Conservation (phyloP, 2,113 vertebrate genomes). For the Nasalis larvatus region DNA sequence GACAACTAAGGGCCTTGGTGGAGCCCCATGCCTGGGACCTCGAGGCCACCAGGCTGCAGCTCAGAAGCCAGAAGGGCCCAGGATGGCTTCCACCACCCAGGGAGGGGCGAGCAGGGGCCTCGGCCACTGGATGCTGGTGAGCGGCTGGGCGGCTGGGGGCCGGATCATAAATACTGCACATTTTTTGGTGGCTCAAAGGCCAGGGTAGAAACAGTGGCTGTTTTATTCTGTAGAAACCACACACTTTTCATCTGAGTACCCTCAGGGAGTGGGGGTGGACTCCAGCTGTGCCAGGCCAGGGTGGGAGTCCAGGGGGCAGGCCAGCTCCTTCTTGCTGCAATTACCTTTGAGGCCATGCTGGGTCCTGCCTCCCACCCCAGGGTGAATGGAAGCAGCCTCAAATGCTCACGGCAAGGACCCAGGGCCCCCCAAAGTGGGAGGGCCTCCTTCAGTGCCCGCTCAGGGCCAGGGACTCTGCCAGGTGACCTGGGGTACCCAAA, state of each 20-base stretch:
- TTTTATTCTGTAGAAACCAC: slow-evolving; percentile 59
- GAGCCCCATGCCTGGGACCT: neutral
- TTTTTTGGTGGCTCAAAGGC: slow-evolving; percentile 61
- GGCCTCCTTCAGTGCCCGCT: neutral
- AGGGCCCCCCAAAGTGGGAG: neutral
- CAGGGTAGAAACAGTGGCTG: slow-evolving; percentile 44
- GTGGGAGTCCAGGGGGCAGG: neutral
- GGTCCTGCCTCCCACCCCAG: neutral
- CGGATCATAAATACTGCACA: slow-evolving; percentile 51
- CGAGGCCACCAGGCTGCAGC: neutral
- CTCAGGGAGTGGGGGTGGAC: neutral
- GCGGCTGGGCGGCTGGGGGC: neutral
- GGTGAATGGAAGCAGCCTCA: neutral
- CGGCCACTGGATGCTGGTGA: neutral
- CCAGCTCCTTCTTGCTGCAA: neutral
- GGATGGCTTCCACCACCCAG: neutral
- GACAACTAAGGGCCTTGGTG: neutral
- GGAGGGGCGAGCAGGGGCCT: neutral
- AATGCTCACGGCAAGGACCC: neutral
- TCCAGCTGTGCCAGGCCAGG: neutral
- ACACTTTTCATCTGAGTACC: slow-evolving; percentile 15
- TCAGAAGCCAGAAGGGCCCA: rapidly evolving
- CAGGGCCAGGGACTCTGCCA: neutral
- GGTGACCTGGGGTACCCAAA: neutral
- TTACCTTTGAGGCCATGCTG: neutral